Evolutionary conservation across 2,797 vertebrate species (phyloP), one percentile per base, ranked within the genome.

Genomic region (Melanotaenia parkinsoni): DNA sequence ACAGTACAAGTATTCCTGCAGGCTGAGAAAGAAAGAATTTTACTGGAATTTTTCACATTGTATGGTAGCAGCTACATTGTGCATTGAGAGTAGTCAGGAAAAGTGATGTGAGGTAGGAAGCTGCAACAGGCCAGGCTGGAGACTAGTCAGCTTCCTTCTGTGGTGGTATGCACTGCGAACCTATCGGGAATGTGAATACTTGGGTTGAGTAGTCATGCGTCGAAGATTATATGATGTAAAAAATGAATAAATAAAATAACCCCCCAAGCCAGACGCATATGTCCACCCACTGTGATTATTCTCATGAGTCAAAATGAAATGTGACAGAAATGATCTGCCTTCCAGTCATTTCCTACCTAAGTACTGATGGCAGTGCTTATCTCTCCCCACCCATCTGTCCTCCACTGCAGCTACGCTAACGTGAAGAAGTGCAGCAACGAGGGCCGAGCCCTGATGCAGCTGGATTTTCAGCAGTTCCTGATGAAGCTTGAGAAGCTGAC

Each of bases 401-500:
- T 71, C 26, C 22, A 0, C 77, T 62, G 65, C 3, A 99, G 98
- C 74, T 99, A 99, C 12, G 97, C 97, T n/a, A 99, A 98, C 5
- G 98, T 99, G 71, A 99, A 99, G 92, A 99, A 99, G 77, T 99
- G 98, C 89, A 99, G 98, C 90, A 99, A 99, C 45, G 98, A 99
- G 89, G 98, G 98, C 51, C 96, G 98, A 45, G 98, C 98, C 65
- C 94, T 99, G 90, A 99, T 99, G 98, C 98, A 99, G 84, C 92
- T 99, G 89, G 98, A 99, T 87, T 99, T 99, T 83, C 98, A 99
- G 57, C 98, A 99, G 88, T 99, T 99, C 92, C 94, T 99, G 80
- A 98, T 97, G 96, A 99, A 99, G 91, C 94, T 99, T 83, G 98
- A 99, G 91, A 98, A 98, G 84, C 92, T 99, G 84, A 99, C 98